A percentile compares a stretch with the other conserved stretches of the same genome.
phyloP scores from a whole-genome alignment of 2,113 vertebrate species.

The Atherinomorus stipes region DNA sequence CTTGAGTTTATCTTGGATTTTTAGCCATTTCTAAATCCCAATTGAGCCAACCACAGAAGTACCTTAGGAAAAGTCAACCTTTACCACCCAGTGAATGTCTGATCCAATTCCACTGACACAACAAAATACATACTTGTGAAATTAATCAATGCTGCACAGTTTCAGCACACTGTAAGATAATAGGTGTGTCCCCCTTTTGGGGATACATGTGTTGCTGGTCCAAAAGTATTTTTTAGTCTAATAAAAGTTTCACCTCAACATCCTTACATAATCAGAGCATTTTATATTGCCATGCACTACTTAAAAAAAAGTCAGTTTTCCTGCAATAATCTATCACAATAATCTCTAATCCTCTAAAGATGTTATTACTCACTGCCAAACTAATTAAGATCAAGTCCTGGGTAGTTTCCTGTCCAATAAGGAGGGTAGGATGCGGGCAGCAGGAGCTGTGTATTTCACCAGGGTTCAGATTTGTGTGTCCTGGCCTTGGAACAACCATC shows the following conservation, averaged over 20 bases:
- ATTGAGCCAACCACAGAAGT: constrained; percentile 71
- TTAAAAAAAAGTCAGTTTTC: constrained; percentile 27
- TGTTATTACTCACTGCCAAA: constrained; percentile 87
- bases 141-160: constrained; percentile 60
- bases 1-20: constrained; percentile 78
- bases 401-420: constrained; percentile 79
- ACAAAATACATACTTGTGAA: constrained; percentile 61
- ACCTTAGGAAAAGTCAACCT: constrained; percentile 74
- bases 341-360: constrained; percentile 83
- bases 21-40: constrained; percentile 71
- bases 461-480: constrained; percentile 87
- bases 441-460: constrained; percentile 74
- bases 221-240: background rate
- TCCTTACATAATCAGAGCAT: constrained; percentile 12
- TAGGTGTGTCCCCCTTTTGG: constrained; percentile 19
- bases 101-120: constrained; percentile 80
- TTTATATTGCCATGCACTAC: constrained; percentile 11
- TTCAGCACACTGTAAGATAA: constrained; percentile 45
- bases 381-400: constrained; percentile 88
- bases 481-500: constrained; percentile 83
- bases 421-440: constrained; percentile 81
- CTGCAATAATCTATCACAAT: constrained; percentile 56
- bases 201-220: constrained; percentile 13
- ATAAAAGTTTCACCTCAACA: constrained; percentile 3
- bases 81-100: constrained; percentile 76